A percentile compares a stretch with the other conserved stretches of the same genome.
Evolutionary conservation across 2,113 vertebrate genomes (phyloP).

Genomic region (Psilopogon haemacephalus): DNA sequence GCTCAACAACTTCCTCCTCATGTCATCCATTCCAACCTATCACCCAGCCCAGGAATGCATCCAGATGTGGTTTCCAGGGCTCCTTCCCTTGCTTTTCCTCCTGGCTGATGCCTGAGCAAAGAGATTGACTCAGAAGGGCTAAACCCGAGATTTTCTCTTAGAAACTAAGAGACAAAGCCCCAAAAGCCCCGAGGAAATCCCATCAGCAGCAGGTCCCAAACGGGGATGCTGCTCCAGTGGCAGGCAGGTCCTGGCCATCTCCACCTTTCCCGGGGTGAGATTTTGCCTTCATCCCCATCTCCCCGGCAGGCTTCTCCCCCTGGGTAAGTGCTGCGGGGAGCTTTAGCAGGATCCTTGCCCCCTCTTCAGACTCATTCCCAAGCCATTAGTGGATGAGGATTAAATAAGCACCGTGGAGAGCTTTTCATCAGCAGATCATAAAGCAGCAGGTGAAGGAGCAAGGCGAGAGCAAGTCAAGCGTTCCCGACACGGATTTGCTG

Average conservation of each 20-base stretch:
- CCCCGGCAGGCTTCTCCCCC: neutral
- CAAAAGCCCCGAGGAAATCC: neutral
- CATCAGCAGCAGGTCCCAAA: accelerated
- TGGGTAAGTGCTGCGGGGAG: accelerated
- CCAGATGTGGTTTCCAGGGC: too few relatives aligned
- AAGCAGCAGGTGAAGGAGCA: neutral
- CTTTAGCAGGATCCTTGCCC: neutral
- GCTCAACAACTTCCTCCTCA: too few relatives aligned
- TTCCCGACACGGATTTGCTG: neutral
- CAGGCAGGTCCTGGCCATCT: neutral
- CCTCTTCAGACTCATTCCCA: neutral
- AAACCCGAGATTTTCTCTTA: neutral
- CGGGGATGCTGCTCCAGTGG: neutral
- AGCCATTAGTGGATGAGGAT: neutral
- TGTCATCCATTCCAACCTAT: too few relatives aligned
- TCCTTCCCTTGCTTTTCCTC: neutral
- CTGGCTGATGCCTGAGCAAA: accelerated
- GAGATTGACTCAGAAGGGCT: accelerated
- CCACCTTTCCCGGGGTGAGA: neutral
- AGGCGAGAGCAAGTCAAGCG: accelerated
- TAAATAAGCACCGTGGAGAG: accelerated
- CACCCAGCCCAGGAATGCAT: too few relatives aligned
- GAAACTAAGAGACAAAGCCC: accelerated
- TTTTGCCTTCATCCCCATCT: neutral
- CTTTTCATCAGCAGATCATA: accelerated